phyloP scores from a whole-genome alignment of 2,113 vertebrate genomes.

The Ochotona curzoniae region DNA sequence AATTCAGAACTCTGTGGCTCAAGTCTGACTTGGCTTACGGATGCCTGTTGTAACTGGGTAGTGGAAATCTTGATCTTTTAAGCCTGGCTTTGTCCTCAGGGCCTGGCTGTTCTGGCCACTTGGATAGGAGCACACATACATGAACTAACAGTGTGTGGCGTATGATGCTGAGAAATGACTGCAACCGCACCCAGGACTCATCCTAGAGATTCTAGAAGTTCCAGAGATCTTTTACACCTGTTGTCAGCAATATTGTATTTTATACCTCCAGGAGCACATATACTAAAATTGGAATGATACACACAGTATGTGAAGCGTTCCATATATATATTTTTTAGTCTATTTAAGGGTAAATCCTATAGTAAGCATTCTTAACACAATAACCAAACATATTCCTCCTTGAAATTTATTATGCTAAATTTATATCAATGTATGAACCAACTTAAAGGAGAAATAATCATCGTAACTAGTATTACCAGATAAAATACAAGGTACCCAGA shows the following conservation, averaged over 20 bases:
- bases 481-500: neutral
- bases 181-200: neutral
- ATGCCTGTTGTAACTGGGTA: neutral
- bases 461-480: neutral
- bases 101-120: neutral
- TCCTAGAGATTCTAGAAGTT: neutral
- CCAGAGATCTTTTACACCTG: neutral
- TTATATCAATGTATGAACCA: neutral
- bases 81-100: neutral
- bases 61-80: constrained; percentile 5
- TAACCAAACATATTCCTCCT: neutral
- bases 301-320: too few species aligned
- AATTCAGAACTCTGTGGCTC: constrained; percentile 56
- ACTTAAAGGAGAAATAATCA: neutral
- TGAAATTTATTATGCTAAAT: neutral
- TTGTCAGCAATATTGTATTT: neutral
- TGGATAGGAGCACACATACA: neutral
- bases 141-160: neutral
- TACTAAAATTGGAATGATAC: too few species aligned
- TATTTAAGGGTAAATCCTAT: neutral
- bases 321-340: neutral
- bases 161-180: neutral
- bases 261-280: neutral
- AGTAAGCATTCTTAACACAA: neutral
- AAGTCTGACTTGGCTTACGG: constrained; percentile 21